phyloP scores from a whole-genome alignment of 2,797 vertebrate genomes.

The Centroberyx gerrardi region DNA sequence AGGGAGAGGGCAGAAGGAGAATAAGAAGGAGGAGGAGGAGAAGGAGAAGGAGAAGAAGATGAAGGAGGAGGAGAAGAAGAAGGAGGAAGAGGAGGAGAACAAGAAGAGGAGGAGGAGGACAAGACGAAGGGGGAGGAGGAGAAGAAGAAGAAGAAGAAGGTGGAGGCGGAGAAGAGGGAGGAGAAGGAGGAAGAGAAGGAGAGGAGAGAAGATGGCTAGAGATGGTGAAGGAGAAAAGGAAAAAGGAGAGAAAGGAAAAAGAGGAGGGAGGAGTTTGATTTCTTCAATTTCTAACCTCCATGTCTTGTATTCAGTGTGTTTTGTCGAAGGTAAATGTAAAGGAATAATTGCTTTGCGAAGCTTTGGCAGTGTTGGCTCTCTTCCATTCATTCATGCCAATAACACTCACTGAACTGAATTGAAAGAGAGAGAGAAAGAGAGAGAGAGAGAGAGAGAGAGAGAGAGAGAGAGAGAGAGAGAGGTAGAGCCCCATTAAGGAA shows the following conservation, averaged over 20 bases:
- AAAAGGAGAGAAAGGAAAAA: background rate
- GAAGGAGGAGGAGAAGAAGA: background rate
- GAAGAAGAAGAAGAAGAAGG: background rate
- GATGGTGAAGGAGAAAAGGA: background rate
- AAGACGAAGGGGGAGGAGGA: background rate
- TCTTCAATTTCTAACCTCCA: too few relatives aligned
- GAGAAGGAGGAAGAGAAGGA: background rate
- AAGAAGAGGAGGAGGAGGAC: background rate
- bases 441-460: background rate
- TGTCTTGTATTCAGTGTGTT: too few relatives aligned
- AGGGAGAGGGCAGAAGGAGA: background rate
- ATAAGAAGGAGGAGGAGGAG: fast-evolving
- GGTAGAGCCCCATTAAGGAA: too few relatives aligned
- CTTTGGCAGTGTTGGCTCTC: too few relatives aligned
- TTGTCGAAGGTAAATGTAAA: too few relatives aligned
- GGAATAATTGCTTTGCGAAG: too few relatives aligned
- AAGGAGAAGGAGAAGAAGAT: background rate
- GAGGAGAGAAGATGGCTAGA: too few relatives aligned
- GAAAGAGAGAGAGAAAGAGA: too few relatives aligned
- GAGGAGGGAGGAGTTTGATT: too few relatives aligned
- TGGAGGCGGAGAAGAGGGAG: background rate
- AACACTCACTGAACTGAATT: too few relatives aligned
- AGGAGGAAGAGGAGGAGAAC: too few relatives aligned
- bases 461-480: background rate
- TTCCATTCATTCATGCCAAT: too few relatives aligned